Percentiles rank a stretch among this genome's conserved stretches.
Evolutionary conservation across 2,797 vertebrate species (phyloP).

Genomic region (Enteromius trimaculatus): DNA sequence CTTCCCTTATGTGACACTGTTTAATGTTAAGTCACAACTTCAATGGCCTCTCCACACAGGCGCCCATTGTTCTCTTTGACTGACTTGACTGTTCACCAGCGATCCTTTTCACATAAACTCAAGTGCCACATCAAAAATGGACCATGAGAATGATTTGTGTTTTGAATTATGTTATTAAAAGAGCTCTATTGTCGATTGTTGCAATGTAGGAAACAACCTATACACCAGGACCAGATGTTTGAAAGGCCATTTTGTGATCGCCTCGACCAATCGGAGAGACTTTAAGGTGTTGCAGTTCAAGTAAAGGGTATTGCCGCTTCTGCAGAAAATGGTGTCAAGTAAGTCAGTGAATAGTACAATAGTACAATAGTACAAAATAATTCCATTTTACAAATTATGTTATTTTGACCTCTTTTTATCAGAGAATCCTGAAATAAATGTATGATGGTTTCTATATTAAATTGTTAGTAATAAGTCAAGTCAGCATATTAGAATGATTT

Average conservation of each 20-base stretch:
- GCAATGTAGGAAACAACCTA: constrained; percentile 22
- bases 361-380: neutral
- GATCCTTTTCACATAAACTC: constrained; percentile 37
- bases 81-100: constrained; percentile 34
- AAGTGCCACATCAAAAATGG: constrained; percentile 30
- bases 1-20: constrained; percentile 33
- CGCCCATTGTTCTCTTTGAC: constrained; percentile 36
- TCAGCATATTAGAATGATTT: neutral
- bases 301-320: neutral
- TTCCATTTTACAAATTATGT: neutral
- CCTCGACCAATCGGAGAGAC: neutral
- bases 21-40: constrained; percentile 43
- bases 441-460: neutral
- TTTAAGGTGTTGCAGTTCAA: constrained; percentile 13
- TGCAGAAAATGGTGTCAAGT: neutral
- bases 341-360: neutral
- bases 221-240: constrained; percentile 32
- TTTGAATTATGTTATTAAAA: constrained; percentile 34
- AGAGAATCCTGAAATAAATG: neutral
- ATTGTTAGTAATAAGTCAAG: neutral
- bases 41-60: constrained; percentile 28
- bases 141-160: constrained; percentile 35
- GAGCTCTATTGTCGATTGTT: constrained; percentile 35
- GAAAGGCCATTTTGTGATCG: constrained; percentile 15
- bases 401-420: neutral